Evolutionary conservation across 2,113 vertebrate species (phyloP).

Genomic region (Excalfactoria chinensis): DNA sequence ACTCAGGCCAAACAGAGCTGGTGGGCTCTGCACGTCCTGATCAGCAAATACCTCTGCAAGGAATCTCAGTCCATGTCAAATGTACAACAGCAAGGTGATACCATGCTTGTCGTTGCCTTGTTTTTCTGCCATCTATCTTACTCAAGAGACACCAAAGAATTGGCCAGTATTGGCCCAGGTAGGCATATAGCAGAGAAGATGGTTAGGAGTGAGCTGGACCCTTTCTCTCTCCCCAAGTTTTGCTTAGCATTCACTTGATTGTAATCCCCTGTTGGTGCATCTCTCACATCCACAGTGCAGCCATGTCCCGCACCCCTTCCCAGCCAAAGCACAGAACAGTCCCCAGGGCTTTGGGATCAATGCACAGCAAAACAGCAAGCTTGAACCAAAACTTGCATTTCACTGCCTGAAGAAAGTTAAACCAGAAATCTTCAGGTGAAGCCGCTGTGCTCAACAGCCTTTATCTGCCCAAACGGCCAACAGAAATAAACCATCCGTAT

Average conservation of each 20-base stretch:
- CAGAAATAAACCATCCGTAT: neutral
- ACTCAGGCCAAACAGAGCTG: neutral
- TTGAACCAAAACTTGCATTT: neutral
- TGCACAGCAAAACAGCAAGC: neutral
- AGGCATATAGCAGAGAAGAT: neutral
- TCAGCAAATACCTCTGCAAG: neutral
- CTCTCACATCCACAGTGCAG: neutral
- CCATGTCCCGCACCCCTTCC: neutral
- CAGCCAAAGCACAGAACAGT: neutral
- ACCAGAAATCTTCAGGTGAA: conserved; percentile 1
- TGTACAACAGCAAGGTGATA: neutral
- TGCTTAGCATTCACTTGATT: neutral
- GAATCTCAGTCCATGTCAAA: neutral
- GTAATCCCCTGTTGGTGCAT: neutral
- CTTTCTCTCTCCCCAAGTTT: neutral
- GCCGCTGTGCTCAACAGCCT: neutral
- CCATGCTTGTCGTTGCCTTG: neutral
- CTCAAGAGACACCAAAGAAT: neutral
- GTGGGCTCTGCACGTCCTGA: neutral
- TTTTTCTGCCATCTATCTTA: neutral
- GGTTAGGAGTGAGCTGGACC: neutral
- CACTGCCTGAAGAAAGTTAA: neutral
- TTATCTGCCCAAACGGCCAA: neutral
- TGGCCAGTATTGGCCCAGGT: fast-evolving
- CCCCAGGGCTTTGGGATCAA: fast-evolving